Percentiles rank a stretch among this genome's conserved stretches.
phyloP scores from a whole-genome alignment of 2,797 vertebrate genomes.

The Lepus oiostolus region DNA sequence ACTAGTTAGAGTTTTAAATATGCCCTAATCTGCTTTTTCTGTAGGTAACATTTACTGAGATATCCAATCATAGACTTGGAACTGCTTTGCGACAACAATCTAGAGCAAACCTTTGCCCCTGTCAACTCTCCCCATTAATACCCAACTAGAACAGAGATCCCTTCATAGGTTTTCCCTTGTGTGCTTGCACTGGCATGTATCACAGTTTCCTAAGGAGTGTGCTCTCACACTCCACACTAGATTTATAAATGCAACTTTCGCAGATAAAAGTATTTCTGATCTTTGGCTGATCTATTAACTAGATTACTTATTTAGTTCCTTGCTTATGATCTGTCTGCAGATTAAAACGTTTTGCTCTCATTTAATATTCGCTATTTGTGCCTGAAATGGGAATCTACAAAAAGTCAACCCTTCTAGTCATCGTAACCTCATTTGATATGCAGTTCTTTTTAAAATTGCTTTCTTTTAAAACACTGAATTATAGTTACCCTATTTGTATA shows the following conservation, averaged over 20 bases:
- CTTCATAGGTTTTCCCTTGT: not conserved
- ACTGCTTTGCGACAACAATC: not conserved
- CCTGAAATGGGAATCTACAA: not conserved
- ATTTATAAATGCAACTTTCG: not conserved
- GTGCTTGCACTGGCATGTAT: not conserved
- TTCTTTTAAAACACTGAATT: not conserved
- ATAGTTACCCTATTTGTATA: not conserved
- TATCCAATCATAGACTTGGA: not conserved
- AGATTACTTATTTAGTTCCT: not conserved
- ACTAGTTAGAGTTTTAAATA: not conserved
- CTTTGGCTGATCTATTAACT: not conserved
- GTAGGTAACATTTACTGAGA: not conserved
- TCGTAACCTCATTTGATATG: not conserved
- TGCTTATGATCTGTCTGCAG: not conserved
- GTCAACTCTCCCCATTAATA: not conserved
- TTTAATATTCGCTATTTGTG: slow-evolving; percentile 6
- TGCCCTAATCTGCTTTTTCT: not conserved
- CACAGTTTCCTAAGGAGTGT: not conserved
- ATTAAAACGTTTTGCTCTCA: not conserved
- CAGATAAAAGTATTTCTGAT: not conserved
- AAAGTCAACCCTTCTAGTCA: not conserved
- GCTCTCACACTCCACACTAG: not conserved
- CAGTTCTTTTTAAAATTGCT: not conserved
- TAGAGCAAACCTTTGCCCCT: not conserved
- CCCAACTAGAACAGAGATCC: not conserved